A percentile compares a stretch with the other conserved stretches of the same genome.
Conservation (phyloP, 2,888 invertebrate genomes). For the Aphodius sticticus region DNA sequence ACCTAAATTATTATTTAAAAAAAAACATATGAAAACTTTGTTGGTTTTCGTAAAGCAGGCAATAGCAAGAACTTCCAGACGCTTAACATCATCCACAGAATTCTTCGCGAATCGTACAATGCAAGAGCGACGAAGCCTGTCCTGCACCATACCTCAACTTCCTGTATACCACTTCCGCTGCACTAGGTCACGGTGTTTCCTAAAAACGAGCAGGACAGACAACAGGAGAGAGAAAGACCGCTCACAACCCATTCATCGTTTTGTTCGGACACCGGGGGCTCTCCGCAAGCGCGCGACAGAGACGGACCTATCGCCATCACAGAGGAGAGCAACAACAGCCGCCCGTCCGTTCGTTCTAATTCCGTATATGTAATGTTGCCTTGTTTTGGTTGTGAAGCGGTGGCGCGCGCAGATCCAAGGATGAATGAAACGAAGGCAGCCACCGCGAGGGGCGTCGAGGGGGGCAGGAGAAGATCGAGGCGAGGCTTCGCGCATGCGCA, state of each 20-base stretch:
- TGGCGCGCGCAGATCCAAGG: conserved; percentile 56
- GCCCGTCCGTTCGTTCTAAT: conserved; percentile 49
- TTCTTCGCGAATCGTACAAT: not conserved
- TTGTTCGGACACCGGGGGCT: conserved; percentile 41
- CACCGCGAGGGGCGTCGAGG: conserved; percentile 34
- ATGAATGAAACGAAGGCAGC: conserved; percentile 47
- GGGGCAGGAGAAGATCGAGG: conserved; percentile 56
- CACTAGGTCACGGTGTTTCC: conserved; percentile 42
- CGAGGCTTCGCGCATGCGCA: conserved; percentile 61
- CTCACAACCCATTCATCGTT: conserved; percentile 52
- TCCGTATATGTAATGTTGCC: conserved; percentile 53
- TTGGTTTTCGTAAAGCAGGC: too few relatives aligned
- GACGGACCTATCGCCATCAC: not conserved
- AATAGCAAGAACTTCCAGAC: too few relatives aligned
- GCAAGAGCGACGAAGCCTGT: not conserved
- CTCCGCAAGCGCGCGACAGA: not conserved
- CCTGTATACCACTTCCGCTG: conserved; percentile 45
- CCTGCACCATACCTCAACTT: not conserved
- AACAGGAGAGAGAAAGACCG: conserved; percentile 25
- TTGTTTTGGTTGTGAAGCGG: conserved; percentile 44
- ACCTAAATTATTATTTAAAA: too few relatives aligned
- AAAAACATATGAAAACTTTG: too few relatives aligned
- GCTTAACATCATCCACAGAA: too few relatives aligned
- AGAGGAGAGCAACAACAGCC: not conserved
- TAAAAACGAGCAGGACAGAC: conserved; percentile 5